Conservation (phyloP, 2,113 vertebrate species). For the Puffinus mauretanicus region DNA sequence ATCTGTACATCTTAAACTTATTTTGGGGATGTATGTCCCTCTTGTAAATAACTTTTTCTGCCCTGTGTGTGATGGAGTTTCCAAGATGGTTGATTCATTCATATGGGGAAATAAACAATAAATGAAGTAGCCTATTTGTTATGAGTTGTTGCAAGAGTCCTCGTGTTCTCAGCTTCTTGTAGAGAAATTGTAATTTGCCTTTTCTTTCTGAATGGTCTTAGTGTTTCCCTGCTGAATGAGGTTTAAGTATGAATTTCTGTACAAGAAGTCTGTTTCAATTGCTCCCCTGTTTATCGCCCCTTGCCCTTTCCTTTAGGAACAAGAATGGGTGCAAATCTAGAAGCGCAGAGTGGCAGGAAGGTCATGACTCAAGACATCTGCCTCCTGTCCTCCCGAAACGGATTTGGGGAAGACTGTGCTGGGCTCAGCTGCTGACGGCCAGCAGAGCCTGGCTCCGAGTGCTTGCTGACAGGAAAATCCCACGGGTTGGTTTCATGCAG, state of each 20-base stretch:
- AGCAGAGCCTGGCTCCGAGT: neutral
- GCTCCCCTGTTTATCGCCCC: neutral
- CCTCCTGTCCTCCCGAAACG: accelerated
- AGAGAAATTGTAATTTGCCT: neutral
- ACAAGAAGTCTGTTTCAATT: neutral
- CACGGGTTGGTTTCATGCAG: neutral
- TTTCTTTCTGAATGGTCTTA: neutral
- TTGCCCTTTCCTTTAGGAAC: neutral
- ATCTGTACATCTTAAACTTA: slow-evolving; percentile 44
- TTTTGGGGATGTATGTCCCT: slow-evolving; percentile 1
- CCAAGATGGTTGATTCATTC: slow-evolving; percentile 24
- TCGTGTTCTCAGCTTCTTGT: neutral
- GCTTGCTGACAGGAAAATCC: neutral
- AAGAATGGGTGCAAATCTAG: neutral
- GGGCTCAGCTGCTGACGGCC: neutral
- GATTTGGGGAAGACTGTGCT: neutral
- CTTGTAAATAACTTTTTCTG: slow-evolving; percentile 48
- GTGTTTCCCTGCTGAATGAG: neutral
- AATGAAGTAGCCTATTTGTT: neutral
- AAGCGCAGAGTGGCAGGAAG: neutral
- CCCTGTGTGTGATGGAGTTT: slow-evolving; percentile 37
- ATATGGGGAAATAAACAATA: slow-evolving; percentile 59
- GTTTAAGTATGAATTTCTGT: neutral
- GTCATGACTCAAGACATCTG: accelerated
- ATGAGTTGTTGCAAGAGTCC: neutral